Conservation (phyloP, 2,113 vertebrate genomes). For the Apteryx owenii region DNA sequence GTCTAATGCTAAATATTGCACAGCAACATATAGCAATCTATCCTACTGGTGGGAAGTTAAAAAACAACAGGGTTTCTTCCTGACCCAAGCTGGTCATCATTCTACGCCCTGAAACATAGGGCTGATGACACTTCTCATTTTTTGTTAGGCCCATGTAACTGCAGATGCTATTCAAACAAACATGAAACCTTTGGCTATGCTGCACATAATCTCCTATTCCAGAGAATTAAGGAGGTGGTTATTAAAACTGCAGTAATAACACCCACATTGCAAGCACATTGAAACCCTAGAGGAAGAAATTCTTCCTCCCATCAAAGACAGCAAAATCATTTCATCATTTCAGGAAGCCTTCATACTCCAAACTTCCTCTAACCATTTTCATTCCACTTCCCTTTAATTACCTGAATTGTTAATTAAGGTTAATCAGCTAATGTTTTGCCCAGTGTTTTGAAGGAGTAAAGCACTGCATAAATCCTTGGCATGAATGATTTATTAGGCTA, state of each 20-base stretch:
- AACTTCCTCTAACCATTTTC: conserved; percentile 46
- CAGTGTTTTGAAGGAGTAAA: neutral
- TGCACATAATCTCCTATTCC: neutral
- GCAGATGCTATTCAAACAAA: neutral
- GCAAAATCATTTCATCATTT: conserved; percentile 37
- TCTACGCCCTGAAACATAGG: neutral
- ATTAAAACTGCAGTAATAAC: conserved; percentile 42
- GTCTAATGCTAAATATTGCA: neutral
- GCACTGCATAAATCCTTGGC: neutral
- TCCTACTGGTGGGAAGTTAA: neutral
- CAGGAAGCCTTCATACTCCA: conserved; percentile 33
- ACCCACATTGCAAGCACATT: neutral
- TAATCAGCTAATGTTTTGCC: conserved; percentile 30
- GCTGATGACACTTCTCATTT: neutral
- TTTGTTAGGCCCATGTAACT: neutral
- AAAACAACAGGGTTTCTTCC: neutral
- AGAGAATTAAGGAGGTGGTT: conserved; percentile 39
- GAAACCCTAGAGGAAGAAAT: conserved; percentile 55
- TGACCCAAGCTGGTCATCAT: neutral
- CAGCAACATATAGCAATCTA: neutral
- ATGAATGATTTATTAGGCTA: neutral
- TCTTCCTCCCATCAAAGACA: conserved; percentile 26
- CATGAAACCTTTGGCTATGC: neutral
- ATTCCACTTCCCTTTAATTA: conserved; percentile 38
- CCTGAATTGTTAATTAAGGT: conserved; percentile 51